A percentile compares a stretch with the other conserved stretches of the same genome.
These are phyloP conservation scores for Clarias laeviceps DNA, from an alignment of 2,797 vertebrate genomes.

Conservation along the genomic window DNA sequence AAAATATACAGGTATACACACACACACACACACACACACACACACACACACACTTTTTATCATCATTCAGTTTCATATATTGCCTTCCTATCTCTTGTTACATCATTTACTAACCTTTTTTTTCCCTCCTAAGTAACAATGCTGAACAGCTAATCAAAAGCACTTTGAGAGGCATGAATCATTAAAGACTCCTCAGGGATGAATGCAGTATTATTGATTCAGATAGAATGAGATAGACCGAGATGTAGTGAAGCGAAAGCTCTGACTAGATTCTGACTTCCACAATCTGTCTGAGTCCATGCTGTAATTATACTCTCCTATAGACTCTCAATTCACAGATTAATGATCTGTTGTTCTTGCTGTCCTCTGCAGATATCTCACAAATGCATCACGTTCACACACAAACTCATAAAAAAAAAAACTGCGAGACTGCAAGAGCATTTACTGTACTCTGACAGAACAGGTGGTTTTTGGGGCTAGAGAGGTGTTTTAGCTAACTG, in stretches of 20 bases:
- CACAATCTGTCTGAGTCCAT: slow-evolving; percentile 27
- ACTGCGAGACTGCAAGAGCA: background rate
- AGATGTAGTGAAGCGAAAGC: slow-evolving; percentile 9
- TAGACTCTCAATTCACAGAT: background rate
- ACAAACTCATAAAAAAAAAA: background rate
- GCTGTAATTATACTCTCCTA: slow-evolving; percentile 33
- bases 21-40: background rate
- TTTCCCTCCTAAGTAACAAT: background rate
- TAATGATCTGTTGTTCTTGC: slow-evolving; percentile 17
- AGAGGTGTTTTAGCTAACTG: background rate
- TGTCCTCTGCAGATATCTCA: slow-evolving; percentile 12
- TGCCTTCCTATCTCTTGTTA: background rate
- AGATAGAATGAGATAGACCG: slow-evolving; percentile 1
- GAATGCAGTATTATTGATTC: slow-evolving; percentile 33
- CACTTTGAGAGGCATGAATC: slow-evolving; percentile 26
- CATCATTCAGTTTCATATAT: background rate
- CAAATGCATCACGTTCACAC: slow-evolving; percentile 2
- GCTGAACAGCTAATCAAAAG: slow-evolving; percentile 37
- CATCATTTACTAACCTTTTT: slow-evolving; percentile 16
- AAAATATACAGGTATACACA: slow-evolving; percentile 76
- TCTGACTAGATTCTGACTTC: slow-evolving; percentile 20
- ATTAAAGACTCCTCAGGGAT: slow-evolving; percentile 26
- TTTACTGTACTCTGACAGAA: slow-evolving; percentile 3
- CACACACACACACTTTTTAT: slow-evolving; percentile 2
- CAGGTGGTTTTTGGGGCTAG: background rate